Percentiles rank a stretch among this genome's conserved stretches.
Evolutionary conservation across 2,888 invertebrate species (phyloP).

Genomic region (Nasonovia ribisnigri): DNA sequence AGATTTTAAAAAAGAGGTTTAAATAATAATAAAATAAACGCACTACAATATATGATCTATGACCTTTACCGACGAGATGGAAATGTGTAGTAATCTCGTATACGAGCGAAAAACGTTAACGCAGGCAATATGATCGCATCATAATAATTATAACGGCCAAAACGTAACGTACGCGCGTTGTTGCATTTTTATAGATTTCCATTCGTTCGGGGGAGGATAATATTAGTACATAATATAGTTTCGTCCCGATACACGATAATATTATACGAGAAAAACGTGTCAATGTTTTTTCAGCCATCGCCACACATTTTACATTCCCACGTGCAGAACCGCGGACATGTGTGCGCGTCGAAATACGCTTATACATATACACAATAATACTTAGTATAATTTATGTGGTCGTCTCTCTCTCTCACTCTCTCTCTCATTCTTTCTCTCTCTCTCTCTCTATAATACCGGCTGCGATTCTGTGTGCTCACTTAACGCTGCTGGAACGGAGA

Average conservation of each 20-base stretch:
- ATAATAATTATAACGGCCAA: background rate
- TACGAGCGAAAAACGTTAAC: background rate
- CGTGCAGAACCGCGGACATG: conserved; percentile 55
- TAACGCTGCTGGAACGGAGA: background rate
- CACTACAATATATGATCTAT: background rate
- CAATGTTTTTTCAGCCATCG: conserved; percentile 45
- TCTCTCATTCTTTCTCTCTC: no score
- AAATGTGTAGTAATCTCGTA: background rate
- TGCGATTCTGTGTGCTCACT: background rate
- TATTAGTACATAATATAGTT: background rate
- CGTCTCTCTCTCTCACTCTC: no score
- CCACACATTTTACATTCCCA: conserved; percentile 51
- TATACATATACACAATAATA: background rate
- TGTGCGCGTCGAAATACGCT: conserved; percentile 47
- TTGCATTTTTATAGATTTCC: background rate
- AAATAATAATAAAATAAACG: background rate
- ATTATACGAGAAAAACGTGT: conserved; percentile 40
- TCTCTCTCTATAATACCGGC: background rate
- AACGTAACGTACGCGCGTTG: background rate
- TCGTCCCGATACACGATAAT: background rate
- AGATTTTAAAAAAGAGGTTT: background rate
- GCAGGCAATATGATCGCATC: background rate
- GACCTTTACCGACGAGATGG: background rate
- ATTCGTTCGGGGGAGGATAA: background rate
- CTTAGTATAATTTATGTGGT: background rate